Conservation (phyloP, 2,113 vertebrate species). For the Globicephala melas region DNA sequence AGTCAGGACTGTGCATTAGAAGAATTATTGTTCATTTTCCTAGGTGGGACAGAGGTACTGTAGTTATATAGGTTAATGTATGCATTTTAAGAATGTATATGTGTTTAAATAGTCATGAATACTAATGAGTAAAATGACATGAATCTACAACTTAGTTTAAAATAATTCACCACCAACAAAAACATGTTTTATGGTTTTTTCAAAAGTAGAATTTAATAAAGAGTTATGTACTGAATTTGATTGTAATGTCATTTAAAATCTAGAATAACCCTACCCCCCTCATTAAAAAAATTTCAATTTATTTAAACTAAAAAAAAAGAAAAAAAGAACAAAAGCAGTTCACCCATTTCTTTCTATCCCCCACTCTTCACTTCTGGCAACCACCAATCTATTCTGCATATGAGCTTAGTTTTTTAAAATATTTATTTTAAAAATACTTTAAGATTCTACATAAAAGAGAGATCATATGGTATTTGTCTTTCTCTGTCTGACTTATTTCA, state of each 20-base stretch:
- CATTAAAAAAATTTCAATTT: not conserved
- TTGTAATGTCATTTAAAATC: not conserved
- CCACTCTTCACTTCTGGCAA: not conserved
- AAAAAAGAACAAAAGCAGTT: not conserved
- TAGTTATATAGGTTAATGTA: not conserved
- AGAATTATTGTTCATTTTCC: conserved; percentile 17
- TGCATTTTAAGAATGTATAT: not conserved
- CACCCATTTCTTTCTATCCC: not conserved
- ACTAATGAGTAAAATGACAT: not conserved
- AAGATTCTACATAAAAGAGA: not conserved
- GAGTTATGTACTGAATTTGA: not conserved
- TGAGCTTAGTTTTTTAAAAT: not conserved
- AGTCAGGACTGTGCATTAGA: not conserved
- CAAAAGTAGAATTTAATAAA: not conserved
- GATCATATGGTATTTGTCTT: not conserved
- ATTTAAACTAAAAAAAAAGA: not conserved
- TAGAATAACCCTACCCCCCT: not conserved
- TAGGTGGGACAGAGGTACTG: not conserved
- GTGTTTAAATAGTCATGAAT: not conserved
- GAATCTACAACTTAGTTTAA: not conserved
- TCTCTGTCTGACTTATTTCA: not conserved
- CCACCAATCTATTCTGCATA: not conserved
- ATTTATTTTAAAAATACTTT: not conserved
- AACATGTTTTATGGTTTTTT: not conserved
- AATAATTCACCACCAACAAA: not conserved